Evolutionary conservation across 2,113 vertebrate species (phyloP), one percentile per base, ranked within the genome.

Genomic region (Thinocorus orbignyianus): DNA sequence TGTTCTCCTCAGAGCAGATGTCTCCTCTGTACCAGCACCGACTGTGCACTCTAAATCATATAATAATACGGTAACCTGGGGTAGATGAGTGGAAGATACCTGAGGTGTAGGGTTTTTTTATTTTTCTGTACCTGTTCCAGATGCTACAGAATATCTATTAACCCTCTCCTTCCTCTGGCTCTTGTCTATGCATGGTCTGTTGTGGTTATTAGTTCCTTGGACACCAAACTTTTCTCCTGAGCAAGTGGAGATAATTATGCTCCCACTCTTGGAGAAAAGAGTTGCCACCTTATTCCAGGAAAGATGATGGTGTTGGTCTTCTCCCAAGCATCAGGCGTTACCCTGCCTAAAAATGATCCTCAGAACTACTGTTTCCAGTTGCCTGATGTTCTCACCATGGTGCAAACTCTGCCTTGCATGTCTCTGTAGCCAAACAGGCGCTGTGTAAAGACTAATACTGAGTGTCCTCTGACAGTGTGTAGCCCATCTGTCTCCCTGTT

Each of bases 31-130:
- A 2, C 33, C 4, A 6, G 26, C 25, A 55, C 23, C 2, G 3
- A 2, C 49, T 39, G 30, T 23, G 31, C 5, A 0, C 71, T 88
- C 2, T 0, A 60, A 64, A 22, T 10, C 3, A 1, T 16, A 17
- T 26, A 2, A 1, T 42, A 8, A 26, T 0, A 0, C 41, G 25
- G 31, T 33, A 30, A 58, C 35, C 22, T 12, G 51, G 55, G 37
- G 26, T 16, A 37, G 49, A 76, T 28, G 15, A 51, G 23, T 51
- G n/a, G 23, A 35, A 44, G 46, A 57, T 6, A 30, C 11, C 17
- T 79, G 42, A 0, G 46, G 2, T 6, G 1, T 46, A 52, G 5
- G 66, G 1, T 73, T 77, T 80, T 49, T 65, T 64, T 20, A 33
- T 1, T 31, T 70, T 35, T 22, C 23, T 84, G 8, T 61, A 7